Base-by-base conservation (phyloP, 2,888 invertebrate species). In the Leptinotarsa haldemani region DNA sequence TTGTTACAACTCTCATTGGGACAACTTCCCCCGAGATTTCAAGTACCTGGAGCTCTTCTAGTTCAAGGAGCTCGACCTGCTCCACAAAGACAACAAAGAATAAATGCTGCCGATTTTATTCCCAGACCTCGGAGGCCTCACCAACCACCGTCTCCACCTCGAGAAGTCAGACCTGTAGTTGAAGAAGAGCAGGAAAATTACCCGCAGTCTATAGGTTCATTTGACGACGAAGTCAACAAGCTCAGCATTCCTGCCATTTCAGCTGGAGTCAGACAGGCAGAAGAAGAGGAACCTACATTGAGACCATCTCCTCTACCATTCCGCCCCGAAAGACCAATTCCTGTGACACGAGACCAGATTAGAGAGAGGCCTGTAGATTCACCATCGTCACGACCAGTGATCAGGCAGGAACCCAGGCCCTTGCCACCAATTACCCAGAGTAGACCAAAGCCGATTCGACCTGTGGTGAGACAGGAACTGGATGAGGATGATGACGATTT, bases 151-250 rank as follows among this genome's bases (percentile, higher is more conserved):
- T 89, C 90, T 67, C 88, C 88, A 63, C 82, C 91, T 15, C 91
- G 93, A 79, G 93, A 93, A 69, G 83, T 91, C 16, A 91, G 93
- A 79, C 93, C 93, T 1, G 93, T 93, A 9, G 92, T 92, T 1
- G 93, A 93, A 86, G 90, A 93, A 80, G 89, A 90, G 22, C 93
- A 93, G 86, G 92, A 93, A 74, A 91, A 90, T 68, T 84, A 87
- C 4, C 87, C 88, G 3, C 88, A 87, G 3, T 75, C 74, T 22
- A 64, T 74, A 4, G 76, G 80, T 16, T 78, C 71, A 30, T 84
- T 85, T 74, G 86, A 86, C 67, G 85, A 84, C 16, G 86, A 77
- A 70, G 77, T 85, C n/a, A 81, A 84, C 13, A 84, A 84, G 70
- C 77, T 86, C 18, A 80, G 81, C 50, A 73, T 84, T 65, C 79